Conservation (phyloP, 1,140 invertebrate species). For the Ruditapes philippinarum region DNA sequence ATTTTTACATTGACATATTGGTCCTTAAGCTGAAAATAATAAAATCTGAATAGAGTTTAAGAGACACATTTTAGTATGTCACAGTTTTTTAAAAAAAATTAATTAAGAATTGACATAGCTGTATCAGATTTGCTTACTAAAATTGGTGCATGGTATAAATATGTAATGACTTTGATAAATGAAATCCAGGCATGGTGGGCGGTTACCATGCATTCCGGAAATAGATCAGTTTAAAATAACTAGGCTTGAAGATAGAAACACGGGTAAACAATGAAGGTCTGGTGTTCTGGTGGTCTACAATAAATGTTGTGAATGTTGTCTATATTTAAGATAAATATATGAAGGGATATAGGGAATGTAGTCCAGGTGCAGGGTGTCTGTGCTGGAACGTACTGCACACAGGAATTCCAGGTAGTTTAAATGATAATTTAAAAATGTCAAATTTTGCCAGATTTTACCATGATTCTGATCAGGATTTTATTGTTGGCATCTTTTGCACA, state of each 20-base stretch:
- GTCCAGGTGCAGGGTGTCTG: constrained; percentile 3
- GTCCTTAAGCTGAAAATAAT: too few relatives aligned
- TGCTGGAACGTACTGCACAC: not conserved
- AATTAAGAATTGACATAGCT: too few relatives aligned
- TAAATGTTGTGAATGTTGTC: constrained; percentile 30
- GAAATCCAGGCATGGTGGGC: not conserved
- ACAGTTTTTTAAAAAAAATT: too few relatives aligned
- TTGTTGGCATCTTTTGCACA: constrained; percentile 1
- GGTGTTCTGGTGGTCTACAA: not conserved
- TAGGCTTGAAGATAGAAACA: not conserved
- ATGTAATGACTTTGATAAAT: too few relatives aligned
- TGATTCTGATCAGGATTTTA: not conserved
- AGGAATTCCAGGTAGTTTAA: constrained; percentile 8
- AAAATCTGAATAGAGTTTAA: too few relatives aligned
- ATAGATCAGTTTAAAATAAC: not conserved
- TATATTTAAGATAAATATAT: constrained; percentile 15
- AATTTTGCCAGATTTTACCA: not conserved
- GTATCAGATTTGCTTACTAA: too few relatives aligned
- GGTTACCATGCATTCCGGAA: too few relatives aligned
- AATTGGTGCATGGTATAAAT: too few relatives aligned
- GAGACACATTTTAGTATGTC: too few relatives aligned
- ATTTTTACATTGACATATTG: too few relatives aligned
- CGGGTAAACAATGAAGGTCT: not conserved
- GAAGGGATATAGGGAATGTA: not conserved
- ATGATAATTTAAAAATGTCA: not conserved